These are phyloP conservation scores for Artibeus lituratus DNA, from an alignment of 2,797 vertebrate species.

Conservation along the genomic window DNA sequence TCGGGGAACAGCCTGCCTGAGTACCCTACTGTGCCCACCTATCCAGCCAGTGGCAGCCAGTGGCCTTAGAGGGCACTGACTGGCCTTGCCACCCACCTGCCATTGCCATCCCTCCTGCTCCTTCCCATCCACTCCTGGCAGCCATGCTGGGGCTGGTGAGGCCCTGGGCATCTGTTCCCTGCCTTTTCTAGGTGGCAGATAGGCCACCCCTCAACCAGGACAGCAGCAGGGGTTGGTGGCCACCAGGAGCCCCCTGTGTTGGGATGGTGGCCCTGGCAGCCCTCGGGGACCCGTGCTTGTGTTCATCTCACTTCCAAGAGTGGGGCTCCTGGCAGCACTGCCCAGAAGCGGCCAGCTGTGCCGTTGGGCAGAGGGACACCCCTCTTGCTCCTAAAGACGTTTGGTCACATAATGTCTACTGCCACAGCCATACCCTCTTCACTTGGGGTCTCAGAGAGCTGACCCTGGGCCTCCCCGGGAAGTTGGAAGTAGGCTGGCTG, in stretches of 20 bases:
- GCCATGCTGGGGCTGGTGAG: background rate
- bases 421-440: background rate
- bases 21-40: slow-evolving; percentile 93
- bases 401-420: fast-evolving
- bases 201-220: background rate
- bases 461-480: fast-evolving
- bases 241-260: background rate
- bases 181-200: background rate
- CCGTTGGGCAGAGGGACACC: fast-evolving
- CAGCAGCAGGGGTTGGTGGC: background rate
- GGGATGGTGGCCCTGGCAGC: too few relatives aligned
- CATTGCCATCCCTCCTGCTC: background rate
- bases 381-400: background rate
- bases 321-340: background rate
- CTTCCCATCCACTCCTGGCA: background rate
- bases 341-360: background rate
- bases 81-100: fast-evolving
- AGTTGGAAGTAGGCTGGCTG: background rate
- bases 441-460: background rate
- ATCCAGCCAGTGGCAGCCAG: slow-evolving; percentile 87
- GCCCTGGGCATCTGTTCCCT: background rate
- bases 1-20: slow-evolving; percentile 90
- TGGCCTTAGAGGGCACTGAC: slow-evolving; percentile 82
- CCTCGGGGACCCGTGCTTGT: fast-evolving
- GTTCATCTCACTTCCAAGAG: background rate